These are phyloP conservation scores for Lochmaea capreae DNA, from an alignment of 2,888 invertebrate species.

Conservation along the genomic window DNA sequence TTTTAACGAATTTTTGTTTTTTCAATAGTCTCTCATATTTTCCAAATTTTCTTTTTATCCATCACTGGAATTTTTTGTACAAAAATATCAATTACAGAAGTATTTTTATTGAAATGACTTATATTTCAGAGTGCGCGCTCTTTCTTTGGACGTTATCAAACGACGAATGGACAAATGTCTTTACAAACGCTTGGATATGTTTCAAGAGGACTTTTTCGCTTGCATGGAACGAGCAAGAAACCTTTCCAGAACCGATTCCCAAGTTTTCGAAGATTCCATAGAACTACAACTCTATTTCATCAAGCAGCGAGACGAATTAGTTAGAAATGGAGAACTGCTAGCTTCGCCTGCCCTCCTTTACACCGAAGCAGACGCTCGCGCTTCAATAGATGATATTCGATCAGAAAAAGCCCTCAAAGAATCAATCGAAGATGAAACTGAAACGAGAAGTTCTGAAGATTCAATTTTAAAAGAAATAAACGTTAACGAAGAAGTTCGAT, in stretches of 20 bases:
- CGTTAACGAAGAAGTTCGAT: too few relatives aligned
- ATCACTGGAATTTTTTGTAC: too few relatives aligned
- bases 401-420: constrained; percentile 83
- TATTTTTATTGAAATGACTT: constrained; percentile 10
- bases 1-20: too few relatives aligned
- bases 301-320: constrained; percentile 76
- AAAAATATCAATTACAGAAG: too few relatives aligned
- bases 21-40: too few relatives aligned
- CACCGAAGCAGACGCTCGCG: constrained; percentile 79
- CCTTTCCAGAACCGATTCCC: constrained; percentile 91
- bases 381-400: constrained; percentile 80
- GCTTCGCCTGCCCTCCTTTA: constrained; percentile 89
- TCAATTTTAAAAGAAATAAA: constrained; percentile 57
- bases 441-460: constrained; percentile 69
- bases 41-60: too few relatives aligned
- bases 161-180: constrained; percentile 90
- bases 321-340: constrained; percentile 82
- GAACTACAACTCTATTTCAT: constrained; percentile 94
- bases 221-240: constrained; percentile 91
- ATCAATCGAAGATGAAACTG: constrained; percentile 80
- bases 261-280: constrained; percentile 91
- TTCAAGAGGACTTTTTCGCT: constrained; percentile 96
- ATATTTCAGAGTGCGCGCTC: constrained; percentile 76
- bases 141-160: constrained; percentile 94
- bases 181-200: constrained; percentile 92